Evolutionary conservation across 2,113 vertebrate species (phyloP), one percentile per base, ranked within the genome.

Genomic region (Plotosus lineatus): DNA sequence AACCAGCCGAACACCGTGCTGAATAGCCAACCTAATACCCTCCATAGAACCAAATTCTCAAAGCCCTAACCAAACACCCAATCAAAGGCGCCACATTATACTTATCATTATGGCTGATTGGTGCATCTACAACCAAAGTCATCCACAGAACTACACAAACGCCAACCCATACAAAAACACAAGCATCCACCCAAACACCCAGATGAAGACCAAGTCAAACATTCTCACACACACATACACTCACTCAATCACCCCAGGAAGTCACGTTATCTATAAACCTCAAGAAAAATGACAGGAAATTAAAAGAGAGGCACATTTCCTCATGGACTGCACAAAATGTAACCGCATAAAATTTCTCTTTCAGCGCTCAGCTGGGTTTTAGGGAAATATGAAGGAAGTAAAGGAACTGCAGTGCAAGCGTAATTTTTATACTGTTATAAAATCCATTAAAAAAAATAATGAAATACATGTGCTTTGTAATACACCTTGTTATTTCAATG

Each of bases 221-320:
- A 55, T 14, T 23, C 51, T 23, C 51, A 55, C 7, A 7, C 53
- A 55, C n/a, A 8, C 53, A 55, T 23, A 23, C 56, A 60, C 26
- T 28, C 26, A 60, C 11, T 28, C 26, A 60, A 28, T 6, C 11
- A 60, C 26, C 3, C 31, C 21, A 33, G 26, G 26, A 58, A 58
- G 6, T 19, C 31, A 17, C 17, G 38, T 7, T 3, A 19, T 3
- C 31, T 38, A 38, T 36, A 21, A 36, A 63, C 60, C 60, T 21
- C 36, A 63, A 63, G 17, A 63, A 63, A 31, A 36, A 63, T 36
- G 60, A 63, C 31, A 36, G 60, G 60, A 63, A 63, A 61, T 61
- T 61, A 61, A 33, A 61, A 63, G 15, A 63, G 60, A 36, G 28
- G 15, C 28, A 33, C 31, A 10, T 17, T 38, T 63, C 8, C 31